A percentile compares a stretch with the other conserved stretches of the same genome.
These are phyloP conservation scores for Alauda arvensis DNA, from an alignment of 2,797 vertebrate genomes.

Conservation along the genomic window DNA sequence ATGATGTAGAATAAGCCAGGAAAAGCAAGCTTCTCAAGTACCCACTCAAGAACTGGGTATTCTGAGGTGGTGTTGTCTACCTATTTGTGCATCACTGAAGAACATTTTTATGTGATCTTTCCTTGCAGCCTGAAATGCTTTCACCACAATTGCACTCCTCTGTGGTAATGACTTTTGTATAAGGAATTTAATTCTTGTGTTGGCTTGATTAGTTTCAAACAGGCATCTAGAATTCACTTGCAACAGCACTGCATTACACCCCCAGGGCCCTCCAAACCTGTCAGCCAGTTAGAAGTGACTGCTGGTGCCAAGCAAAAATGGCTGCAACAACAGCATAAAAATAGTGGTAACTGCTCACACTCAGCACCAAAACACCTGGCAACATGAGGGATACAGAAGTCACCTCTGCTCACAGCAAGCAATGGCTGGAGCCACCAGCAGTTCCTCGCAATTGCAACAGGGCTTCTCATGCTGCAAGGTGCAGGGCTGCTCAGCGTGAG, in stretches of 20 bases:
- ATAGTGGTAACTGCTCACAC: neutral
- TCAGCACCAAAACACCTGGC: neutral
- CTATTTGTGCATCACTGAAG: slow-evolving; percentile 23
- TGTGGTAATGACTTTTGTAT: slow-evolving; percentile 36
- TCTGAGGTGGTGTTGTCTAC: slow-evolving; percentile 43
- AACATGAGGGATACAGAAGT: neutral
- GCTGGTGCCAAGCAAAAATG: slow-evolving; percentile 37
- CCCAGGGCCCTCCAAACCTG: neutral
- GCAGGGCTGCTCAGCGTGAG: neutral
- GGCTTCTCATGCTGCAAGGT: neutral
- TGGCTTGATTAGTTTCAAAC: slow-evolving; percentile 42
- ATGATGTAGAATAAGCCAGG: slow-evolving; percentile 56
- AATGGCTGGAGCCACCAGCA: neutral
- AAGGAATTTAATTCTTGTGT: slow-evolving; percentile 41
- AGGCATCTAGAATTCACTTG: slow-evolving; percentile 19
- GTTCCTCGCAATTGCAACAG: neutral
- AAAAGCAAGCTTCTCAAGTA: slow-evolving; percentile 61
- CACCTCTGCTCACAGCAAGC: neutral
- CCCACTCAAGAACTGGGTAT: slow-evolving; percentile 49
- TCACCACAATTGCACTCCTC: slow-evolving; percentile 9
- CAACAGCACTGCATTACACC: neutral
- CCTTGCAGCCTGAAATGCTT: slow-evolving; percentile 46
- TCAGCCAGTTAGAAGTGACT: neutral
- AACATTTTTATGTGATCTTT: slow-evolving; percentile 51
- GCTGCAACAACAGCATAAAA: slow-evolving; percentile 1